phyloP scores from a whole-genome alignment of 2,888 invertebrate genomes.

The Diogma glabrata region DNA sequence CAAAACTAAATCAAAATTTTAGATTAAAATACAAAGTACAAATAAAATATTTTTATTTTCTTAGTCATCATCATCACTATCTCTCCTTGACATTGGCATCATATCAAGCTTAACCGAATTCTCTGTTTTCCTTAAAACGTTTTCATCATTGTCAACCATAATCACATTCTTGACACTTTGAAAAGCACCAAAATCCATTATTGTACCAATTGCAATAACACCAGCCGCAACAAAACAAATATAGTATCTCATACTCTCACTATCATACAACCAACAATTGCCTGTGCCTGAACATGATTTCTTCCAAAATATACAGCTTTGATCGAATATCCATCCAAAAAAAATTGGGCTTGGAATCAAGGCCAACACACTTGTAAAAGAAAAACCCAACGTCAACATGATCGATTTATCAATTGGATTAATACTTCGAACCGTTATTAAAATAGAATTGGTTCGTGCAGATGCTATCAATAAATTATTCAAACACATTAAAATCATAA shows the following conservation, averaged over 20 bases:
- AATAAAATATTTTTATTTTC: too few species aligned
- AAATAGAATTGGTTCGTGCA: background rate
- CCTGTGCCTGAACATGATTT: background rate
- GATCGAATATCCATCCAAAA: slow-evolving; percentile 2
- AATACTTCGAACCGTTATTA: slow-evolving; percentile 21
- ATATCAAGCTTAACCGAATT: too few species aligned
- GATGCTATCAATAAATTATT: background rate
- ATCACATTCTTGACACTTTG: background rate
- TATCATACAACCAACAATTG: slow-evolving; percentile 20
- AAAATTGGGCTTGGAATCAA: background rate
- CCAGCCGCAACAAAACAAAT: slow-evolving; percentile 46
- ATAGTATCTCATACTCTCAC: slow-evolving; percentile 34
- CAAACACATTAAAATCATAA: slow-evolving; percentile 39
- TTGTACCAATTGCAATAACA: background rate
- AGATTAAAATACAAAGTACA: too few species aligned
- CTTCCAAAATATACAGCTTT: background rate
- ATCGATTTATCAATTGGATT: slow-evolving; percentile 48
- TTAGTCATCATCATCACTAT: too few species aligned
- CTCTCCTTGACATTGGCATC: too few species aligned
- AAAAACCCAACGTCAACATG: slow-evolving; percentile 43
- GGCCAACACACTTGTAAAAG: slow-evolving; percentile 42
- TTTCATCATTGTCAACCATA: background rate
- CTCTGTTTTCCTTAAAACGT: too few species aligned
- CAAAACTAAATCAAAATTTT: too few species aligned
- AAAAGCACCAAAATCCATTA: background rate